A percentile compares a stretch with the other conserved stretches of the same genome.
Evolutionary conservation across 2,113 vertebrate species (phyloP).

Genomic region (Eonycteris spelaea): DNA sequence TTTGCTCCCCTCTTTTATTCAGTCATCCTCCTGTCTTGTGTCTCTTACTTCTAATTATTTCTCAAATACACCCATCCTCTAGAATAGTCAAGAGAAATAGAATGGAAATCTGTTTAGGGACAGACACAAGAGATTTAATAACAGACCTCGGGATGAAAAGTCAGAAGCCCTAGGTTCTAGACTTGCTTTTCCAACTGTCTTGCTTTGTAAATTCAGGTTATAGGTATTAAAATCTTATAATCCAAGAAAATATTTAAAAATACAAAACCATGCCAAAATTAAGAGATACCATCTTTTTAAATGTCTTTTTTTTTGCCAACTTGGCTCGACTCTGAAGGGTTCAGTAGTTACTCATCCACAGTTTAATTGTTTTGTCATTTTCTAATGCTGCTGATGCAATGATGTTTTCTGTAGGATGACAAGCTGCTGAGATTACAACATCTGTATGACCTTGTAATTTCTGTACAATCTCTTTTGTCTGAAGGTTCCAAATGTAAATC

Average conservation of each 20-base stretch:
- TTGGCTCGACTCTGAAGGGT: slow-evolving; percentile 63
- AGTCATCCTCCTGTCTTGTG: not conserved
- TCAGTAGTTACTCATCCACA: slow-evolving; percentile 98
- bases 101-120: not conserved
- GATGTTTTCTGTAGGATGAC: slow-evolving; percentile 99
- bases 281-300: slow-evolving; percentile 62
- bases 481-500: slow-evolving; percentile 99
- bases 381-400: slow-evolving; percentile 97
- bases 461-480: slow-evolving; percentile 99
- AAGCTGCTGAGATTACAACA: slow-evolving; percentile 96
- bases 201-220: not conserved
- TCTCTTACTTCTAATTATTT: not conserved
- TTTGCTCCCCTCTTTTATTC: not conserved
- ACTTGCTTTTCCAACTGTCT: not conserved
- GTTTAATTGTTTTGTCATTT: slow-evolving; percentile 99
- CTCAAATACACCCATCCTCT: not conserved
- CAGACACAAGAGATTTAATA: not conserved
- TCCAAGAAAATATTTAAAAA: not conserved
- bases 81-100: not conserved
- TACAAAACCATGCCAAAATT: not conserved
- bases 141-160: not conserved
- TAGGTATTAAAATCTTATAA: slow-evolving; percentile 22
- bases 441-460: slow-evolving; percentile 98
- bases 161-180: slow-evolving; percentile 3
- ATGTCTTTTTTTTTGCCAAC: slow-evolving; percentile 52